A percentile compares a stretch with the other conserved stretches of the same genome.
Conservation (phyloP, 2,888 invertebrate genomes). For the Polydrusus cervinus region DNA sequence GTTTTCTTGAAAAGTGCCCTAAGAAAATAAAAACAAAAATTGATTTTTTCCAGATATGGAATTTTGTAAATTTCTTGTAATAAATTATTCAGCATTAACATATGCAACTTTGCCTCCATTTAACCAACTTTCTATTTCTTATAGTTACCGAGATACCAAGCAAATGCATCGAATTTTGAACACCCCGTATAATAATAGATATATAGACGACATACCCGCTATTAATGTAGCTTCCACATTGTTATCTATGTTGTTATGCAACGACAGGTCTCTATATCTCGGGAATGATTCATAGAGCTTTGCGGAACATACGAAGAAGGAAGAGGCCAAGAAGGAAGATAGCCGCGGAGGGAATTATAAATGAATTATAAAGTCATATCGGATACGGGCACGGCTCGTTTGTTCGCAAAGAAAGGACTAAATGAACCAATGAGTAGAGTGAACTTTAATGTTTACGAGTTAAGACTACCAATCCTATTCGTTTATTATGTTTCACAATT, state of each 20-base stretch:
- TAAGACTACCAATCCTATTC: constrained; percentile 17
- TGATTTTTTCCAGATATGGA: too few relatives aligned
- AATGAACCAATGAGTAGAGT: constrained; percentile 29
- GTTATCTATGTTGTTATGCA: constrained; percentile 8
- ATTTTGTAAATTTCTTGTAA: too few relatives aligned
- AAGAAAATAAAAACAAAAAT: too few relatives aligned
- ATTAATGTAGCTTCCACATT: background rate
- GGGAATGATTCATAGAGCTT: background rate
- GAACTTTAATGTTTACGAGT: constrained; percentile 20
- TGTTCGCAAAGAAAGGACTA: constrained; percentile 29
- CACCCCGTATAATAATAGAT: too few relatives aligned
- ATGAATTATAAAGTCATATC: constrained; percentile 25
- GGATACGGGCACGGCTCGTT: constrained; percentile 10
- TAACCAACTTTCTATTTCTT: too few relatives aligned
- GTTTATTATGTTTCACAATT: too few relatives aligned
- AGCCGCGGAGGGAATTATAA: constrained; percentile 21
- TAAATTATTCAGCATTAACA: too few relatives aligned
- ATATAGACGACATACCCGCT: too few relatives aligned
- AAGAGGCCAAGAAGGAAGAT: constrained; percentile 24
- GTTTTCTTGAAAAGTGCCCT: too few relatives aligned
- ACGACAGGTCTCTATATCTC: background rate
- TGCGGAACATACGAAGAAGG: background rate
- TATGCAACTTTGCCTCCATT: too few relatives aligned
- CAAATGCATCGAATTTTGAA: too few relatives aligned
- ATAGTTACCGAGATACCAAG: too few relatives aligned